These are phyloP conservation scores for Pangasius macronema DNA, from an alignment of 2,797 vertebrate genomes.

Conservation along the genomic window DNA sequence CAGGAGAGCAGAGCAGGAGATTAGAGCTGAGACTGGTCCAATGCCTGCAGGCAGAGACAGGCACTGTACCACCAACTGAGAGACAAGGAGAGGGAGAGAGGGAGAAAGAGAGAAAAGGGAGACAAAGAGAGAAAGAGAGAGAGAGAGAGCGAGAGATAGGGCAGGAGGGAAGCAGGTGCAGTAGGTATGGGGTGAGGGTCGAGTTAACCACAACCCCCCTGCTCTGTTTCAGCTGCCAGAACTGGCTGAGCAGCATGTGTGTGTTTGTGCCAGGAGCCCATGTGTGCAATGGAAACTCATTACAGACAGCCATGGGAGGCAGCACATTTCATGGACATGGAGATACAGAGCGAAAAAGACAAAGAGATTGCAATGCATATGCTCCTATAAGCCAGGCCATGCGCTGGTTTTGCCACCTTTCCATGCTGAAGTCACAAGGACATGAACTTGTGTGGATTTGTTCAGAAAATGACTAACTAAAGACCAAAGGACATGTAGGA, in stretches of 20 bases:
- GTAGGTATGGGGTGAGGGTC: constrained; percentile 13
- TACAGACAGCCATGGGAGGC: constrained; percentile 60
- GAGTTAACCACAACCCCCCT: constrained; percentile 42
- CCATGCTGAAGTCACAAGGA: constrained; percentile 79
- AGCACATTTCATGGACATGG: constrained; percentile 49
- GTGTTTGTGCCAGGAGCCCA: constrained; percentile 69
- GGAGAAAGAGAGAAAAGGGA: not conserved
- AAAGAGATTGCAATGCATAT: constrained; percentile 68
- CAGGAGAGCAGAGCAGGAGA: constrained; percentile 54
- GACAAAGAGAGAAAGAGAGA: constrained; percentile 21
- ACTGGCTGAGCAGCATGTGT: constrained; percentile 64
- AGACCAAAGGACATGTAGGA: constrained; percentile 52
- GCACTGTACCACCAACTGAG: constrained; percentile 31
- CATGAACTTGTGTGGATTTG: constrained; percentile 42
- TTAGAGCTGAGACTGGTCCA: constrained; percentile 26
- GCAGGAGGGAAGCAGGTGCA: constrained; percentile 33
- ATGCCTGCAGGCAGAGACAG: constrained; percentile 23
- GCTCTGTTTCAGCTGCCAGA: constrained; percentile 64
- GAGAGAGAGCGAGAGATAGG: constrained; percentile 5
- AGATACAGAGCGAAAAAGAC: constrained; percentile 48
- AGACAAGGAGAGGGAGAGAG: constrained; percentile 21
- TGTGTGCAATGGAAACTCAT: constrained; percentile 68
- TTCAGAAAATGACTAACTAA: constrained; percentile 54
- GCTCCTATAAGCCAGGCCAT: constrained; percentile 79
- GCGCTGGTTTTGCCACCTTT: constrained; percentile 77